These are phyloP conservation scores for Archips xylosteana DNA, from an alignment of 2,888 invertebrate genomes.

Conservation along the genomic window DNA sequence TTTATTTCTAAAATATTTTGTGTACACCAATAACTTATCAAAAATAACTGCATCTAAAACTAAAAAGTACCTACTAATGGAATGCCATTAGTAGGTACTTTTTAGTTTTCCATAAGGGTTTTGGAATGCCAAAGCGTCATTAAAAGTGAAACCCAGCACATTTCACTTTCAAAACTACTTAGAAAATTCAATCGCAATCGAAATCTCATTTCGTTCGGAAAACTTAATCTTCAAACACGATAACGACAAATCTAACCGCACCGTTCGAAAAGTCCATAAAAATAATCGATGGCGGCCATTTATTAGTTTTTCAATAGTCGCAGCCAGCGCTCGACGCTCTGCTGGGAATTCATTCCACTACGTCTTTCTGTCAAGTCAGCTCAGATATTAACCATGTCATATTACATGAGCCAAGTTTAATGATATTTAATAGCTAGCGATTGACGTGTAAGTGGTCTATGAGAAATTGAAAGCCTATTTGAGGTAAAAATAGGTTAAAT, in stretches of 20 bases:
- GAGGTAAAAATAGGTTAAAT: neutral
- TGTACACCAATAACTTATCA: neutral
- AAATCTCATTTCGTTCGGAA: slow-evolving; percentile 6
- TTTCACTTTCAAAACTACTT: neutral
- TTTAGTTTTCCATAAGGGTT: too few species aligned
- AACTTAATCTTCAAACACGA: slow-evolving; percentile 27
- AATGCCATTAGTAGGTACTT: too few species aligned
- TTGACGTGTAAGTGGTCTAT: neutral
- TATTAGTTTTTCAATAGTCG: slow-evolving; percentile 40
- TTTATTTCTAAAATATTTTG: too few species aligned
- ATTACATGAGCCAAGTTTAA: neutral
- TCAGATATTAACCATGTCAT: slow-evolving; percentile 20
- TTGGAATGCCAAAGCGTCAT: neutral
- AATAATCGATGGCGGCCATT: slow-evolving; percentile 33
- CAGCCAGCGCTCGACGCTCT: slow-evolving; percentile 7
- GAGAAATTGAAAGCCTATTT: neutral
- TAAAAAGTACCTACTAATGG: neutral
- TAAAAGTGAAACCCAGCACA: neutral
- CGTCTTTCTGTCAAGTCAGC: slow-evolving; percentile 3
- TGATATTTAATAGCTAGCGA: neutral
- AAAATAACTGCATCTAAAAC: neutral
- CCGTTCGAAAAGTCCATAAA: slow-evolving; percentile 30
- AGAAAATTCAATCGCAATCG: slow-evolving; percentile 14
- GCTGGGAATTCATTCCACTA: slow-evolving; percentile 16
- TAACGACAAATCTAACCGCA: slow-evolving; percentile 29